Base-by-base conservation (phyloP, 2,888 invertebrate genomes). In the Tetragonula carbonaria region DNA sequence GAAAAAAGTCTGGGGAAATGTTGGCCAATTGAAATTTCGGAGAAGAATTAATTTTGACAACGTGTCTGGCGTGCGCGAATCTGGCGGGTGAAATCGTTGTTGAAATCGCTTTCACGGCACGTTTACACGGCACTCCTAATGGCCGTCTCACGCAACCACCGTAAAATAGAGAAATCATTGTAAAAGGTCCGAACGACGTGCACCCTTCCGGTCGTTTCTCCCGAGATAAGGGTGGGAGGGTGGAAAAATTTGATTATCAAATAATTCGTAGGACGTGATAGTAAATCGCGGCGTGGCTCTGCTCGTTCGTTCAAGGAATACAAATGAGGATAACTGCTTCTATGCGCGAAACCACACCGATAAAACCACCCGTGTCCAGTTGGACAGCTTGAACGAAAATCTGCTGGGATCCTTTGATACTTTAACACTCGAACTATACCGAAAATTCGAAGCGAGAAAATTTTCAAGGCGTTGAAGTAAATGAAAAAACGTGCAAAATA, bases 191-290 rank as follows among this genome's bases (percentile, higher is more conserved):
- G 84, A 85, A 86, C 86, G 84, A 84, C 80, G 85, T 70, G 73
- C 85, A 83, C 88, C 82, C 85, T 82, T 76, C 81, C 76, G 74
- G 73, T 79, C 86, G 80, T 87, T 82, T 82, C 80, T 86, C 86
- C 21, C 51, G 78, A 76, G 80, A 77, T 74, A 84, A 80, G 84
- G 85, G 87, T 28, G 70, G 77, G 79, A 72, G 66, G 78, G 77
- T 66, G 78, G 90, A 89, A 92, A 94, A 94, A 94, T 94, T 94
- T 94, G 94, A 94, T 94, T 94, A 94, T 94, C 92, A 94, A 94
- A 94, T 94, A 94, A 94, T 94, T 94, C 93, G 93, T 92, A 90
- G 91, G 91, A 94, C 94, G 94, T 94, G 94, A 93, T 94, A 93
- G 93, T 93, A 92, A 94, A 93, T 94, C 93, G 93, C 92, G 92